These are phyloP conservation scores for Folsomia candida DNA, from an alignment of 2,888 invertebrate species.

Conservation along the genomic window DNA sequence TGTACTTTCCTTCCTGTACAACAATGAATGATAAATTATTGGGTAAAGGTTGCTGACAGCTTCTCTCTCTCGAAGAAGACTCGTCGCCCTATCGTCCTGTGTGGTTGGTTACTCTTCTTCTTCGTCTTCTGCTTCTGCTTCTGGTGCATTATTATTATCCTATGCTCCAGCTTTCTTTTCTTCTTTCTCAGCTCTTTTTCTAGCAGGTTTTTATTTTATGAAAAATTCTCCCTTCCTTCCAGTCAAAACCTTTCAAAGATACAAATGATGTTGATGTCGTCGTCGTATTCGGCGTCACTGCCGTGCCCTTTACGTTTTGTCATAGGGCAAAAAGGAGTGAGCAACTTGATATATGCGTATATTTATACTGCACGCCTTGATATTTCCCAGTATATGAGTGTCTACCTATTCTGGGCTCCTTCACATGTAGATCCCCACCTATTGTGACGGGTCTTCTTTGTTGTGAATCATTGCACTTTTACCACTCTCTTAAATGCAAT, in stretches of 20 bases:
- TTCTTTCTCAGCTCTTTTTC: not conserved
- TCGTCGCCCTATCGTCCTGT: too few species aligned
- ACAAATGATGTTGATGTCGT: not conserved
- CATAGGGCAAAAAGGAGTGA: not conserved
- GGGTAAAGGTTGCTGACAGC: slow-evolving; percentile 8
- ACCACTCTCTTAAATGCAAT: not conserved
- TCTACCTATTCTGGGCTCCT: not conserved
- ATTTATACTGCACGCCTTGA: not conserved
- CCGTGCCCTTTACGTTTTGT: not conserved
- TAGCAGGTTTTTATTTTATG: not conserved
- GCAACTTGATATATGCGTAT: not conserved
- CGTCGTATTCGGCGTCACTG: too few species aligned
- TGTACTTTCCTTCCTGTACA: not conserved
- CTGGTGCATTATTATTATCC: not conserved
- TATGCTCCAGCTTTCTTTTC: not conserved
- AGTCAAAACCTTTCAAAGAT: not conserved
- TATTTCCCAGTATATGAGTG: not conserved
- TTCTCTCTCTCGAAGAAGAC: too few species aligned
- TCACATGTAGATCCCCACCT: too few species aligned
- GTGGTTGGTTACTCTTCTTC: not conserved
- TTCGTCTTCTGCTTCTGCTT: not conserved
- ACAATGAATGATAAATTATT: slow-evolving; percentile 19
- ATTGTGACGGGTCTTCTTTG: not conserved
- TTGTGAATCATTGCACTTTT: not conserved
- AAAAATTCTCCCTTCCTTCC: not conserved